phyloP scores from a whole-genome alignment of 2,888 invertebrate genomes.

The Melipona bicolor region DNA sequence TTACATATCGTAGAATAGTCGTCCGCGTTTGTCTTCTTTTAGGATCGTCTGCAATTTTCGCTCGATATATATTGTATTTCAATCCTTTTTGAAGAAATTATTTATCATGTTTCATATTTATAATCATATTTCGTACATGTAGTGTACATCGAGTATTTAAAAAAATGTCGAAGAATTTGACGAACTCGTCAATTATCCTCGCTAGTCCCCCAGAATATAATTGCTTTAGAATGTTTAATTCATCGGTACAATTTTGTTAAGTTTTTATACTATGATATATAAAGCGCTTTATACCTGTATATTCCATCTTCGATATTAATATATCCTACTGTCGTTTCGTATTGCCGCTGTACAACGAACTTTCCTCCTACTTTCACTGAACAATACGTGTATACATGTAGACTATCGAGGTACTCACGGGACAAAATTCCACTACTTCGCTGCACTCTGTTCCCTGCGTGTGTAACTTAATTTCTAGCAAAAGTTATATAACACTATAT shows the following conservation, averaged over 20 bases:
- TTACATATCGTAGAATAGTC: not conserved
- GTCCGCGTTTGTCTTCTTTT: not conserved
- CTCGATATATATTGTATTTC: not conserved
- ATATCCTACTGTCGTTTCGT: too few species aligned
- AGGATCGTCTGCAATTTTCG: not conserved
- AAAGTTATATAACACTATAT: conserved; percentile 43
- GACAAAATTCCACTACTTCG: conserved; percentile 9
- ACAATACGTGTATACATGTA: not conserved
- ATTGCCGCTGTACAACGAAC: conserved; percentile 32
- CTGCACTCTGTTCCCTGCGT: not conserved
- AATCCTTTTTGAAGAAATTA: not conserved
- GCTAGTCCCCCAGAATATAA: not conserved
- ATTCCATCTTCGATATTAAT: not conserved
- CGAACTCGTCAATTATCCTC: not conserved
- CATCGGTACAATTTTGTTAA: not conserved
- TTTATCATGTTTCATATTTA: not conserved
- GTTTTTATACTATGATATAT: not conserved
- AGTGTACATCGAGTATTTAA: not conserved
- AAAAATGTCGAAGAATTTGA: not conserved
- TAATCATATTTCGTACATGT: not conserved
- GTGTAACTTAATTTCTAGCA: conserved; percentile 33
- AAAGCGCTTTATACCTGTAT: not conserved
- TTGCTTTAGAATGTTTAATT: not conserved
- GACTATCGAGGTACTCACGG: not conserved
- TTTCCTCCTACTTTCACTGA: not conserved